Conservation (phyloP, 2,113 vertebrate genomes). For the Trichomycterus rosablanca region DNA sequence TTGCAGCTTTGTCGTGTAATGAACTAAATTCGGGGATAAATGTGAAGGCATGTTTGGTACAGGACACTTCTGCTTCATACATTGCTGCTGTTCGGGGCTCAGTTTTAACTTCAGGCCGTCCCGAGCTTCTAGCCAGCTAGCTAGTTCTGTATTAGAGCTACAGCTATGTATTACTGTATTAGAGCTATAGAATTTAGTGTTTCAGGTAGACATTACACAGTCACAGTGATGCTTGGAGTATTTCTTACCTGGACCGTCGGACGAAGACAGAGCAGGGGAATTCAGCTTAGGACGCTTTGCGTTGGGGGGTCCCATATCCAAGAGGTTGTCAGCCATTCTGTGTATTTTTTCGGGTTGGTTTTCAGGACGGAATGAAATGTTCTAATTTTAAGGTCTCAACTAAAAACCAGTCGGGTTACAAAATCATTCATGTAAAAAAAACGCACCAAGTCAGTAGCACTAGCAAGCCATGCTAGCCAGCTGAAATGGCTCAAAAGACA, state of each 20-base stretch:
- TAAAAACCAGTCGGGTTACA: not conserved
- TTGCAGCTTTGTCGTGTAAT: too few species aligned
- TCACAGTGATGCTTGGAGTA: too few species aligned
- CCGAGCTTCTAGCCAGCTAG: not conserved
- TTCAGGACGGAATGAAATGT: not conserved
- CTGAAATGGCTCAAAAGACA: conserved; percentile 67
- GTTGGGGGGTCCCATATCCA: conserved; percentile 88
- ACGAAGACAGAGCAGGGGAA: conserved; percentile 91
- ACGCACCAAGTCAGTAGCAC: conserved; percentile 57
- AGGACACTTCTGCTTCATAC: too few species aligned
- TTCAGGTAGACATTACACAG: too few species aligned
- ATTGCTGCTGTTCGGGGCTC: too few species aligned
- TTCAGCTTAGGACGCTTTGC: conserved; percentile 90
- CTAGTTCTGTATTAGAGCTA: not conserved
- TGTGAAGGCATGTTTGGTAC: too few species aligned
- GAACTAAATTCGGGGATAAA: too few species aligned
- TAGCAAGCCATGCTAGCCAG: conserved; percentile 55
- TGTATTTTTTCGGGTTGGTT: too few species aligned
- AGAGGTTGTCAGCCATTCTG: conserved; percentile 91
- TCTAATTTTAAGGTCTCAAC: not conserved
- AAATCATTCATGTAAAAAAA: conserved; percentile 64
- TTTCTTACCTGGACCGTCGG: conserved; percentile 92
- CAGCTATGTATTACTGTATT: too few species aligned
- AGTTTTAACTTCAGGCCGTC: not conserved
- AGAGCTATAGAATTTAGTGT: too few species aligned